phyloP scores from a whole-genome alignment of 2,888 invertebrate species.

The Apotomis turbidana region DNA sequence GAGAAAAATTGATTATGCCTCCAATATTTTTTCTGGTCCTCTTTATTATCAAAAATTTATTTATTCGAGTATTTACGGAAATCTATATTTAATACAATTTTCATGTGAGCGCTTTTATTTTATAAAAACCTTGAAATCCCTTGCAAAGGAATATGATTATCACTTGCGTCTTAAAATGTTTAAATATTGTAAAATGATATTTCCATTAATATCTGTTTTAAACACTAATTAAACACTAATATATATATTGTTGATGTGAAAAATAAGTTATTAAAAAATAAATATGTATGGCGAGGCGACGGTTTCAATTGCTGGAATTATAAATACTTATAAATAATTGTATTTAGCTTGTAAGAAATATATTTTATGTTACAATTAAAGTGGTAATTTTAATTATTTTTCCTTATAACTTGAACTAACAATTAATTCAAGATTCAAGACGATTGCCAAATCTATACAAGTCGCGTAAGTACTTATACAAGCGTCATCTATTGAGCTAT shows the following conservation, averaged over 20 bases:
- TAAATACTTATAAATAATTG: constrained; percentile 47
- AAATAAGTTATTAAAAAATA: constrained; percentile 17
- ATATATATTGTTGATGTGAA: constrained; percentile 7
- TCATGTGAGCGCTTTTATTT: too few relatives aligned
- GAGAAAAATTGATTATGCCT: too few relatives aligned
- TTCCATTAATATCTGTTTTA: constrained; percentile 25
- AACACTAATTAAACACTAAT: background rate
- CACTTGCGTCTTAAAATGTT: background rate
- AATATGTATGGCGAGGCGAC: constrained; percentile 45
- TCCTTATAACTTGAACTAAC: too few relatives aligned
- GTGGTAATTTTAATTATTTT: constrained; percentile 45
- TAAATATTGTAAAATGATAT: background rate
- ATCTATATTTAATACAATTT: too few relatives aligned
- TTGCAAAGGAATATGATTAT: background rate
- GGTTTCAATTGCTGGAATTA: constrained; percentile 41
- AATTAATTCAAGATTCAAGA: background rate
- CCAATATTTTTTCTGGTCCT: too few relatives aligned
- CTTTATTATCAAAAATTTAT: too few relatives aligned
- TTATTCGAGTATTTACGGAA: too few relatives aligned
- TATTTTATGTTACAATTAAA: constrained; percentile 57
- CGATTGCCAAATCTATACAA: too few relatives aligned
- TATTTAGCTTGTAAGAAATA: constrained; percentile 62
- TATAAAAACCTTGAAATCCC: too few relatives aligned
- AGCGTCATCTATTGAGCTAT: background rate
- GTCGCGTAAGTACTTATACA: background rate